These are phyloP conservation scores for Rhopilema esculentum DNA, from an alignment of 30 jellyfish, hydroid and myxozoan genomes.

Conservation along the genomic window DNA sequence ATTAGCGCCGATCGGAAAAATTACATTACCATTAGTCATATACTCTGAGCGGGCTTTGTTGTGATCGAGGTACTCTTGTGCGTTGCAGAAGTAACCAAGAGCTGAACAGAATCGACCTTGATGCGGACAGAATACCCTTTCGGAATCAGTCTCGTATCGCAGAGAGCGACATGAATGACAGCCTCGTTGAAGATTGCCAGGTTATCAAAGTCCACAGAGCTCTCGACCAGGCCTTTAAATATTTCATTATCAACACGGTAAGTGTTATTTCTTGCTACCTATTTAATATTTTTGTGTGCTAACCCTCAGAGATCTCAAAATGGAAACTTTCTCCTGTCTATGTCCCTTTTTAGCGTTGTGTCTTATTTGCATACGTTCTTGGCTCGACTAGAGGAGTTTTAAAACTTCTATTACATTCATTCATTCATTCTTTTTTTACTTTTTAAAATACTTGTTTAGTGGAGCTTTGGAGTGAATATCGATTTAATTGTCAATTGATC, in stretches of 20 bases:
- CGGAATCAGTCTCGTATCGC: slow-evolving; percentile 19
- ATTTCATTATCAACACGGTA: slow-evolving; percentile 84
- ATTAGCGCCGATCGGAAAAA: slow-evolving; percentile 24
- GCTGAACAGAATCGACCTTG: slow-evolving; percentile 23
- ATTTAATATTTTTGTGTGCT: too few species aligned
- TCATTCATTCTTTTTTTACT: too few species aligned
- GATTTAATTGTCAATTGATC: too few species aligned
- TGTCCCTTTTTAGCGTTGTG: too few species aligned
- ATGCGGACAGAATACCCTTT: slow-evolving; percentile 14
- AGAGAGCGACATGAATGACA: slow-evolving; percentile 24
- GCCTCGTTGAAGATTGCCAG: slow-evolving; percentile 55
- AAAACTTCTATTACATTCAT: too few species aligned
- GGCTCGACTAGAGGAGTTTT: too few species aligned
- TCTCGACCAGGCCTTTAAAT: slow-evolving; percentile 79
- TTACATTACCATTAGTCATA: background rate
- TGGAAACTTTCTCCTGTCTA: too few species aligned
- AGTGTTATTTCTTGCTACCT: background rate
- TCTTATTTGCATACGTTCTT: too few species aligned
- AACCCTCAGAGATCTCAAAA: too few species aligned
- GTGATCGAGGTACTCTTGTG: background rate
- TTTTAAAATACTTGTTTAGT: too few species aligned
- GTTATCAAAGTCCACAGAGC: slow-evolving; percentile 84
- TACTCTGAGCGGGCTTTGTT: background rate
- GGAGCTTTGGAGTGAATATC: too few species aligned
- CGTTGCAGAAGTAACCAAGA: slow-evolving; percentile 52